Conservation (phyloP, 2,797 vertebrate genomes). For the Acropternis orthonyx region DNA sequence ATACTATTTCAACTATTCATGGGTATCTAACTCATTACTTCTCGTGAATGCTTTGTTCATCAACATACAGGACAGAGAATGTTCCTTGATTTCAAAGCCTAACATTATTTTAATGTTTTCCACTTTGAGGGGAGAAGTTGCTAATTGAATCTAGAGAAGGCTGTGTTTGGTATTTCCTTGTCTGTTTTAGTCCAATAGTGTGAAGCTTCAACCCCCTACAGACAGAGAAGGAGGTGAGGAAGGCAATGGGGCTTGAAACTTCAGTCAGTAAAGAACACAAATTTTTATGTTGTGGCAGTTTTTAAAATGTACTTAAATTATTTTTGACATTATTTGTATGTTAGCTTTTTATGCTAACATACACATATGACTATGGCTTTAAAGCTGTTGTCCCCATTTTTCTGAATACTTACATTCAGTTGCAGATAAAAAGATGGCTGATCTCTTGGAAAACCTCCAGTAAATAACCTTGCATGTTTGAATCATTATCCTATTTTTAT, state of each 20-base stretch:
- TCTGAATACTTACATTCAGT: slow-evolving; percentile 15
- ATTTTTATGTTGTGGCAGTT: slow-evolving; percentile 9
- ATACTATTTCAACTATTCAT: background rate
- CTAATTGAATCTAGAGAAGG: slow-evolving; percentile 13
- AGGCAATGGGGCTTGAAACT: slow-evolving; percentile 24
- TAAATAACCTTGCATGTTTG: slow-evolving; percentile 5
- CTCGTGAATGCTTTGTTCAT: background rate
- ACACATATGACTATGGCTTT: background rate
- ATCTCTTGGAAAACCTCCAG: slow-evolving; percentile 10
- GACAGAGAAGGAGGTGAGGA: slow-evolving; percentile 3
- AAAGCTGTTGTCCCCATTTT: slow-evolving; percentile 40
- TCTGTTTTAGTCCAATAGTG: background rate
- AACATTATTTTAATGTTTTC: background rate
- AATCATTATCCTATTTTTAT: background rate
- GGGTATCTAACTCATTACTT: background rate
- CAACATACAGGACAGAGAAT: background rate
- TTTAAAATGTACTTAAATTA: slow-evolving; percentile 12
- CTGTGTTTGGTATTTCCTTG: background rate
- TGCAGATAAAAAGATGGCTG: background rate
- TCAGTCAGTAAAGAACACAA: slow-evolving; percentile 36
- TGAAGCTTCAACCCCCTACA: slow-evolving; percentile 1
- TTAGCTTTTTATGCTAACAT: slow-evolving; percentile 34
- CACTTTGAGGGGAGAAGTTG: background rate
- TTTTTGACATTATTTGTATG: slow-evolving; percentile 13
- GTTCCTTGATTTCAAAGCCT: background rate